Evolutionary conservation across 2,888 invertebrate species (phyloP).

Genomic region (Lasiommata megera): DNA sequence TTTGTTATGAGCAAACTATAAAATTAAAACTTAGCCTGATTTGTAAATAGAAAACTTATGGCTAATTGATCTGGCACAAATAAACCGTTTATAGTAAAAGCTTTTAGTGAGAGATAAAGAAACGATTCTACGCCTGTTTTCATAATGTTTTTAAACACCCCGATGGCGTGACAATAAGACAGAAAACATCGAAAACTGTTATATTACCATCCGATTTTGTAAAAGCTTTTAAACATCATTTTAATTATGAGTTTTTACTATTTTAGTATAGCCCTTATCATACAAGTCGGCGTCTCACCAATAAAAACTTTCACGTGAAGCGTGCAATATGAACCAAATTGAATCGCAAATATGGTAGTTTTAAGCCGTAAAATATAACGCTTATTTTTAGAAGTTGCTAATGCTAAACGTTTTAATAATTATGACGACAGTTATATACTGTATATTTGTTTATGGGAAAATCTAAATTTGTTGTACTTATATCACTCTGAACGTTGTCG

Average conservation of each 20-base stretch:
- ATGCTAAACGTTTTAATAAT: no score
- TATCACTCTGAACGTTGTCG: no score
- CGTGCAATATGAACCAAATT: no score
- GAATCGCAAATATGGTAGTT: no score
- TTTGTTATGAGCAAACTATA: no score
- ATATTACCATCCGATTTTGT: not conserved
- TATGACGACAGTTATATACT: no score
- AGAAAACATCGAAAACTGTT: not conserved
- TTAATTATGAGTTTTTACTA: not conserved
- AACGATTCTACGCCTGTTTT: not conserved
- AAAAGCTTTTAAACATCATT: slow-evolving; percentile 3
- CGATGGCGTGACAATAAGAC: not conserved
- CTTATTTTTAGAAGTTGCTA: no score
- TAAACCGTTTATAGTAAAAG: slow-evolving; percentile 1
- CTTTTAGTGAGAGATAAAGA: slow-evolving; percentile 12
- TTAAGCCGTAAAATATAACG: no score
- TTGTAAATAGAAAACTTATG: not conserved
- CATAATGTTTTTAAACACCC: not conserved
- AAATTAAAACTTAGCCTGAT: not conserved
- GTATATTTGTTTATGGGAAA: no score
- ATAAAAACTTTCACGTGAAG: not conserved
- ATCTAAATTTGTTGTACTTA: no score
- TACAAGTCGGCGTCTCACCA: not conserved
- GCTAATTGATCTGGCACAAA: not conserved
- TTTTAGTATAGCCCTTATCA: not conserved